Percentiles rank a stretch among this genome's conserved stretches.
Conservation (phyloP, 1,140 invertebrate species). For the Asobara japonica region DNA sequence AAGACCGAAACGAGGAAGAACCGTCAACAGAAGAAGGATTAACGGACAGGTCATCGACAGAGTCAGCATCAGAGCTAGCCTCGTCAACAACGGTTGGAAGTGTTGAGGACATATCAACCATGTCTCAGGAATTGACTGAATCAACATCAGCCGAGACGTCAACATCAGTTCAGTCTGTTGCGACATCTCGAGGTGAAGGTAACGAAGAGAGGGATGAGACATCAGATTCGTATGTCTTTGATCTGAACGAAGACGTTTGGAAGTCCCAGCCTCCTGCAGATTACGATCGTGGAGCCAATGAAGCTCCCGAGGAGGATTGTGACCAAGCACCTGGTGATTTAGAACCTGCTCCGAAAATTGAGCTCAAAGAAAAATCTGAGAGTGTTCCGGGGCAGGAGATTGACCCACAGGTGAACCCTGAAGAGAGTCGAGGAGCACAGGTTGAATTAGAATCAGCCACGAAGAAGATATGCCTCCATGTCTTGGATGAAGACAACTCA, state of each 20-base stretch:
- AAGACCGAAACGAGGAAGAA: background rate
- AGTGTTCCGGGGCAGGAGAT: background rate
- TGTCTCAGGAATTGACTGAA: background rate
- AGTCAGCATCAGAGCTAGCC: no score
- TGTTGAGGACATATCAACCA: background rate
- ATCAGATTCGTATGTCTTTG: conserved; percentile 28
- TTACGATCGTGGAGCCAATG: background rate
- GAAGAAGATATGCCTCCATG: conserved; percentile 30
- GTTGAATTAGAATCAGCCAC: background rate
- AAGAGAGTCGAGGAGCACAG: background rate
- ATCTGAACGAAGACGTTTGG: conserved; percentile 39
- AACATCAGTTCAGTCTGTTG: background rate
- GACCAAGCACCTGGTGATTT: background rate
- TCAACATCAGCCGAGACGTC: background rate
- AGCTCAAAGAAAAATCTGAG: background rate
- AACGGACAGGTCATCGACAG: no score
- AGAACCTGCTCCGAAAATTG: background rate
- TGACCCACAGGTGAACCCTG: background rate
- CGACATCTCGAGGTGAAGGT: conserved; percentile 2
- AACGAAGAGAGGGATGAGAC: conserved; percentile 4
- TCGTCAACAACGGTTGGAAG: background rate
- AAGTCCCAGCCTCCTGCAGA: conserved; percentile 17
- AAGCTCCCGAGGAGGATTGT: conserved; percentile 12
- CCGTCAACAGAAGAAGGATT: background rate
- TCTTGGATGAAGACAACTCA: conserved; percentile 18